Evolutionary conservation across 2,113 vertebrate genomes (phyloP).

Genomic region (Lonchura striata): DNA sequence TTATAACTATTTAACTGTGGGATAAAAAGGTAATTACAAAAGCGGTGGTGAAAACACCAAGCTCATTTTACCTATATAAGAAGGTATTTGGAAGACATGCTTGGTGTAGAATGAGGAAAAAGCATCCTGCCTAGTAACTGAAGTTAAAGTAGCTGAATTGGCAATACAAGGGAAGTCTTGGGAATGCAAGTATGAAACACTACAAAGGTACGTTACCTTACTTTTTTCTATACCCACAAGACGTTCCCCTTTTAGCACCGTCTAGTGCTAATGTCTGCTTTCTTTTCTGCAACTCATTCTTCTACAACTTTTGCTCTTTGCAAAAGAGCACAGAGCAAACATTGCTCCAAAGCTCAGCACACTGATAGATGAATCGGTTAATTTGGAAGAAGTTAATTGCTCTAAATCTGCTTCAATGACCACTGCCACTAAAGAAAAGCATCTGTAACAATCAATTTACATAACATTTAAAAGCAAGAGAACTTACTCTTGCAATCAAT

Average conservation of each 20-base stretch:
- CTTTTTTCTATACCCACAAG: neutral
- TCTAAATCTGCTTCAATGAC: neutral
- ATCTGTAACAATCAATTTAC: neutral
- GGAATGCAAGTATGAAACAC: neutral
- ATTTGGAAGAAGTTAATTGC: neutral
- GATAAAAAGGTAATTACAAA: neutral
- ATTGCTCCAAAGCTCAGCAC: neutral
- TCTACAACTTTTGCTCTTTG: neutral
- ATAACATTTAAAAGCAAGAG: neutral
- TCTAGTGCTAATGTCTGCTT: neutral
- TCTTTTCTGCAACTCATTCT: neutral
- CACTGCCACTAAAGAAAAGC: neutral
- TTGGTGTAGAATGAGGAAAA: neutral
- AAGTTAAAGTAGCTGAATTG: neutral
- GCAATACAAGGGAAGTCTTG: neutral
- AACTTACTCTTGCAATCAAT: neutral
- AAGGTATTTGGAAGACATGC: neutral
- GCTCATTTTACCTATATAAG: neutral
- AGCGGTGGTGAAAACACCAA: neutral
- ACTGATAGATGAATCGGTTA: neutral
- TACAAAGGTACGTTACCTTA: neutral
- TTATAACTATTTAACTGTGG: neutral
- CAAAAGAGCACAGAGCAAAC: neutral
- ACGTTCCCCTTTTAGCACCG: neutral
- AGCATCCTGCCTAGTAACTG: neutral